Base-by-base conservation (phyloP, 1,140 invertebrate genomes). In the Drosophila suzukii region DNA sequence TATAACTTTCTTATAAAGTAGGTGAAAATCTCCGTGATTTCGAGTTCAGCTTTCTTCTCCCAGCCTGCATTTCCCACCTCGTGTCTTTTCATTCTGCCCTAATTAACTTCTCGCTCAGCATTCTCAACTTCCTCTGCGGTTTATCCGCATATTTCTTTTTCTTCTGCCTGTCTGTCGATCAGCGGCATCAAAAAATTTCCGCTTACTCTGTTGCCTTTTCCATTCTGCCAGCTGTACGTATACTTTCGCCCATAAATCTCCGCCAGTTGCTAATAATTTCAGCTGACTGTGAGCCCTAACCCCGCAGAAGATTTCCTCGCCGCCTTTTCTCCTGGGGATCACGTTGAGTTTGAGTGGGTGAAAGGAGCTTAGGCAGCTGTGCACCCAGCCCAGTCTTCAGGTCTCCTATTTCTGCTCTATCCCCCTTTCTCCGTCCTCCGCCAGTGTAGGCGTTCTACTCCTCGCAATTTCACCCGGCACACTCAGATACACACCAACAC, bases 181-280 rank as follows among this genome's bases (percentile, higher is more conserved):
- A 30, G 30, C 50, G 15, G 43, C 57, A 34, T 63, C 59, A 65
- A 63, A 51, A 71, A 75, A 50, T 62, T 62, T 55, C 34, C 41
- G 59, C 51, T 75, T 67, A 58, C 43, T 66, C 43, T 65, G 49
- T 66, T 75, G 60, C 46, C 36, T 44, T 50, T 43, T 39, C 20
- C 47, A 30, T 62, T 36, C 27, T 61, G 39, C 34, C 24, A 43
- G 51, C 34, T 34, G 34, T 50, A 49, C 27, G 34, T 44, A 36
- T 53, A 75, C 72, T 75, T 75, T 65, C 73, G 49, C 59, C 51
- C 46, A 67, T 58, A 59, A 76, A 76, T 72, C 68, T 71, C 39
- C 20, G 44, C n/a, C 63, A 51, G 43, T n/a, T 49, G 30, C 67
- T 57, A 71, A 71, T 71, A 71, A 68, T 41, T 71, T 41, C 17